Percentiles rank a stretch among this genome's conserved stretches.
phyloP scores from a whole-genome alignment of 1,140 invertebrate genomes.

The Drosophila miranda region DNA sequence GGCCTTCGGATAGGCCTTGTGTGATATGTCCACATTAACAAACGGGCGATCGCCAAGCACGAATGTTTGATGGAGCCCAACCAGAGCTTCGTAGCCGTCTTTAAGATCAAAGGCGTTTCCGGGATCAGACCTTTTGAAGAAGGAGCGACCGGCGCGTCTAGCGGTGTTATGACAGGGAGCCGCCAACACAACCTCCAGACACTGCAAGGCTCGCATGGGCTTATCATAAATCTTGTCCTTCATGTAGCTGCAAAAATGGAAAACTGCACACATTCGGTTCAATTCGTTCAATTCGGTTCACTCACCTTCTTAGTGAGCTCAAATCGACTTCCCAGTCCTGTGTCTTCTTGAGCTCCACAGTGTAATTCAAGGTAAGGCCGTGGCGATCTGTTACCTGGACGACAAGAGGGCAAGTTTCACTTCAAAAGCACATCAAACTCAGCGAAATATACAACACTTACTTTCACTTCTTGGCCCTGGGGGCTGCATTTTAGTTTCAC shows the following conservation, averaged over 20 bases:
- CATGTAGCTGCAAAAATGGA: slow-evolving; percentile 51
- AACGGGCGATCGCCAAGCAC: no score
- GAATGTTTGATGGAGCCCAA: no score
- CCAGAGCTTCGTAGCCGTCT: slow-evolving; percentile 87
- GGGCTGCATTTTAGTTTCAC: slow-evolving; percentile 26
- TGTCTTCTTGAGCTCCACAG: slow-evolving; percentile 85
- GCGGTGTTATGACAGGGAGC: slow-evolving; percentile 82
- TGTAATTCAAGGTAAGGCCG: slow-evolving; percentile 82
- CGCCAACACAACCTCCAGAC: slow-evolving; percentile 85
- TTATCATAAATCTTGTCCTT: slow-evolving; percentile 75
- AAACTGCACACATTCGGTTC: no score
- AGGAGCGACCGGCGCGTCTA: no score
- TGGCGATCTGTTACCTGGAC: slow-evolving; percentile 52
- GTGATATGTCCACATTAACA: no score
- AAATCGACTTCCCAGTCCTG: slow-evolving; percentile 84
- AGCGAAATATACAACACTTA: slow-evolving; percentile 10
- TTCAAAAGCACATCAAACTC: no score
- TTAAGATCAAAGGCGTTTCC: slow-evolving; percentile 79
- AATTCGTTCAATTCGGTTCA: not conserved
- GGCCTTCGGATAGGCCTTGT: no score
- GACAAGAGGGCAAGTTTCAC: not conserved
- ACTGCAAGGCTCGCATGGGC: slow-evolving; percentile 85
- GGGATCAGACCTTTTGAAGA: slow-evolving; percentile 61
- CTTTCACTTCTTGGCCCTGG: slow-evolving; percentile 44
- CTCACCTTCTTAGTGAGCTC: slow-evolving; percentile 82